Percentiles rank a stretch among this genome's conserved stretches.
phyloP scores from a whole-genome alignment of 2,888 invertebrate species.

The Agriopis marginaria region DNA sequence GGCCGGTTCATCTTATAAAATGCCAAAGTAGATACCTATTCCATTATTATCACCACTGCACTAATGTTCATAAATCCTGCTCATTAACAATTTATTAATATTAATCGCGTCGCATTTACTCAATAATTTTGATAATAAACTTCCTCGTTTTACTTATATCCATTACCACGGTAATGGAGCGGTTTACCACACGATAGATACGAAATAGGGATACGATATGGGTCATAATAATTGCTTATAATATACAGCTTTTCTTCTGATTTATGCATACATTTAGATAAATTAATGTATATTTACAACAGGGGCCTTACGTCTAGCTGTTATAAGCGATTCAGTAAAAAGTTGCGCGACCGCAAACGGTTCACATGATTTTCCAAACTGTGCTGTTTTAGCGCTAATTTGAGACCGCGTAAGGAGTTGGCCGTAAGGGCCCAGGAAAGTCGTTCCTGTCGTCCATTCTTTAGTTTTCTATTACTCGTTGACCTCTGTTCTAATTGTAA shows the following conservation, averaged over 20 bases:
- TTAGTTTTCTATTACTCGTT: too few relatives aligned
- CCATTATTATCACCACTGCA: neutral
- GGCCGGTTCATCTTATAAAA: too few relatives aligned
- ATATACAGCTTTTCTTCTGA: slow-evolving; percentile 12
- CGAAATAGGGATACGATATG: slow-evolving; percentile 38
- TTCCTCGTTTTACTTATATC: slow-evolving; percentile 60
- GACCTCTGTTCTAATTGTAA: too few relatives aligned
- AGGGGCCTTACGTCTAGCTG: too few relatives aligned
- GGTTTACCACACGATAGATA: slow-evolving; percentile 65
- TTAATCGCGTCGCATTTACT: slow-evolving; percentile 40
- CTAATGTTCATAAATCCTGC: neutral
- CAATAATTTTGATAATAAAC: slow-evolving; percentile 57
- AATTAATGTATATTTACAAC: neutral
- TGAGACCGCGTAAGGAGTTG: too few relatives aligned
- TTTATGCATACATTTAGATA: neutral
- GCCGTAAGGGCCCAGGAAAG: too few relatives aligned
- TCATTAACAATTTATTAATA: slow-evolving; percentile 17
- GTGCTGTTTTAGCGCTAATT: too few relatives aligned
- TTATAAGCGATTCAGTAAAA: too few relatives aligned
- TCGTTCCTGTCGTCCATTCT: too few relatives aligned
- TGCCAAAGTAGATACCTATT: neutral
- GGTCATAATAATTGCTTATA: slow-evolving; percentile 32
- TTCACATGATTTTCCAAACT: too few relatives aligned
- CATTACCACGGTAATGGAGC: slow-evolving; percentile 63
- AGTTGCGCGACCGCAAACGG: too few relatives aligned